A percentile compares a stretch with the other conserved stretches of the same genome.
These are phyloP conservation scores for Nannoperca australis DNA, from an alignment of 2,797 vertebrate genomes.

Conservation along the genomic window DNA sequence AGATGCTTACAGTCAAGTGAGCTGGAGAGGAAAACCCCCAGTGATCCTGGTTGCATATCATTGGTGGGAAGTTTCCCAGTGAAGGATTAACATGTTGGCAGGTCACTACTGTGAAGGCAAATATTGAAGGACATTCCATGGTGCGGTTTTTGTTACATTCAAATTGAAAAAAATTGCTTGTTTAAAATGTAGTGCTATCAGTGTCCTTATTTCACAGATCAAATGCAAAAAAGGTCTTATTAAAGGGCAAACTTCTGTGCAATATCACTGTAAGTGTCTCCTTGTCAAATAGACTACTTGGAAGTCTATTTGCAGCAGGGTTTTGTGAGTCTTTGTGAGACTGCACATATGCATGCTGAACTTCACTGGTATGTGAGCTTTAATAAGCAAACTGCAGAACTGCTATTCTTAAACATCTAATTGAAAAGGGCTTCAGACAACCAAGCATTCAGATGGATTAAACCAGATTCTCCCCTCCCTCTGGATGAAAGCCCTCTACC, in stretches of 20 bases:
- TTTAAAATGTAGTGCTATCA: conserved; percentile 11
- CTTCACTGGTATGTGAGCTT: neutral
- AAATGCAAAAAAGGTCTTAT: neutral
- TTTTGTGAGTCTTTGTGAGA: neutral
- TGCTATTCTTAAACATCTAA: neutral
- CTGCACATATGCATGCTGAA: neutral
- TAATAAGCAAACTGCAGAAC: conserved; percentile 4
- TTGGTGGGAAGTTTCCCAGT: conserved; percentile 10
- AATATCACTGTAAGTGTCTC: neutral
- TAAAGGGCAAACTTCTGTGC: neutral
- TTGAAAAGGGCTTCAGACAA: conserved; percentile 16
- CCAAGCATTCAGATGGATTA: conserved; percentile 16
- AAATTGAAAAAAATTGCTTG: conserved; percentile 7
- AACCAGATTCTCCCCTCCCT: neutral
- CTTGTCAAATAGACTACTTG: neutral
- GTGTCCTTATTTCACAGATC: neutral
- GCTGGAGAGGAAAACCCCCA: neutral
- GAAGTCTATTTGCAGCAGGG: neutral
- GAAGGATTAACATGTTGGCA: conserved; percentile 32
- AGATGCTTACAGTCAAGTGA: neutral
- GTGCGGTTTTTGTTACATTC: neutral
- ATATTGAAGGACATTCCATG: neutral
- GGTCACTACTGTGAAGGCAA: conserved; percentile 21
- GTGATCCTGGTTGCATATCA: neutral
- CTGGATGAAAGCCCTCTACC: conserved; percentile 27